Base-by-base conservation (phyloP, 2,797 vertebrate species). In the Gymnopithys bicolor region DNA sequence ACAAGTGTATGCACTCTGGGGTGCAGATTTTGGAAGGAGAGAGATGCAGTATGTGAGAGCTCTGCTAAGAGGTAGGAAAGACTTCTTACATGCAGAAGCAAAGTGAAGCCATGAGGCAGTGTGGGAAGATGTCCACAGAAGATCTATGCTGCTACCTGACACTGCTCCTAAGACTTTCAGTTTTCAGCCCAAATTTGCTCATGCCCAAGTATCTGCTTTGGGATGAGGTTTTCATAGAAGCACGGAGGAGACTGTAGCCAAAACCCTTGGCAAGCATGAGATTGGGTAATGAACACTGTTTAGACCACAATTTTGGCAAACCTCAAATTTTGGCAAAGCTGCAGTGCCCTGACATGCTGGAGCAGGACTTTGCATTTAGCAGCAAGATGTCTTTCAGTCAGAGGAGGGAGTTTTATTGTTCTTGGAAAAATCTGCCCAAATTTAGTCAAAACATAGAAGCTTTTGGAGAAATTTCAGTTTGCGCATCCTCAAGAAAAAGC, bases 391-490 rank as follows among this genome's bases (percentile, higher is more conserved):
- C 67, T 91, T 93, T 79, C 39, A 81, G 80, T 84, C 74, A 64
- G 37, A 87, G 33, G 67, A 70, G 17, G 7, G 41, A 71, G 19
- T 71, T 92, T 46, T 69, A 43, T 27, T 90, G 55, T 69, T 94
- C 69, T 91, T 81, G 66, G 69, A 94, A 73, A 13, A 86, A 27
- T 69, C n/a, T 93, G 53, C 51, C 91, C 76, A 86, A 91, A 95
- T 88, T 78, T 93, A 53, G 83, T 81, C 62, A 94, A 62, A 73
- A 48, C 75, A 41, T 8, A n/a, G 41, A 92, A 68, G 49, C 32
- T 87, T 96, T 71, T 51, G 33, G 82, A 93, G 69, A 96, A 95
- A 94, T 63, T 90, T 93, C 87, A 81, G 51, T 83, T 88, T 59
- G 16, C 13, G 51, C 5, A 5, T 71, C 37, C 66, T 88, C 73